Conservation (phyloP, 2,888 invertebrate species). For the Erebia aethiops region DNA sequence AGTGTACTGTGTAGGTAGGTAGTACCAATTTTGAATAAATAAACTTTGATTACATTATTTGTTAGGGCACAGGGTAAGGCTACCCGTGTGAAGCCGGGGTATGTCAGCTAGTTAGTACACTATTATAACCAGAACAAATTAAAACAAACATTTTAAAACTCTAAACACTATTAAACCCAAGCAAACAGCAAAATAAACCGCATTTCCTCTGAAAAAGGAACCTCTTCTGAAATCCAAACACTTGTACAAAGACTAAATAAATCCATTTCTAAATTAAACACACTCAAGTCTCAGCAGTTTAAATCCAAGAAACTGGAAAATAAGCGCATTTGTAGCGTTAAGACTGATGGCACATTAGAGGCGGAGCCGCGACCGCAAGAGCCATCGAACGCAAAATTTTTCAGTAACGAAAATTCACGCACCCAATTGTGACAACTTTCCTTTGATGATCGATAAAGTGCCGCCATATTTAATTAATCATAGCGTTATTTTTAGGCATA, state of each 20-base stretch:
- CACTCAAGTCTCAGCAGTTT: slow-evolving; percentile 19
- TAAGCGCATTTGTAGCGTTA: slow-evolving; percentile 32
- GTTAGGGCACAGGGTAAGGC: background rate
- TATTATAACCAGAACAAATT: background rate
- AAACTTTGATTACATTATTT: too few species aligned
- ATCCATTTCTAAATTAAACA: slow-evolving; percentile 32
- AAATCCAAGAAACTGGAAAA: slow-evolving; percentile 31
- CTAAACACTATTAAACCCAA: slow-evolving; percentile 1
- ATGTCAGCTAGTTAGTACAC: background rate
- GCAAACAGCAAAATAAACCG: slow-evolving; percentile 17
- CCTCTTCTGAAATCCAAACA: slow-evolving; percentile 17
- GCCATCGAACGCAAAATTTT: background rate
- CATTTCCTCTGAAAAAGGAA: slow-evolving; percentile 13
- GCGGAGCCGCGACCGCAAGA: background rate
- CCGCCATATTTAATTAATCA: too few species aligned
- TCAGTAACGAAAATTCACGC: background rate
- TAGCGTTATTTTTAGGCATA: too few species aligned
- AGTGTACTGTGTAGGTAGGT: too few species aligned
- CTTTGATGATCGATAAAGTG: too few species aligned
- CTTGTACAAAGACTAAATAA: slow-evolving; percentile 15
- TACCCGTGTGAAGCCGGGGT: background rate
- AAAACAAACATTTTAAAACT: slow-evolving; percentile 4
- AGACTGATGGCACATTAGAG: slow-evolving; percentile 18
- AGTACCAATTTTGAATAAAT: too few species aligned
- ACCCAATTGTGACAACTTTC: too few species aligned